These are phyloP conservation scores for Odontocolon sp. DNA, from an alignment of 2,888 invertebrate genomes.

Conservation along the genomic window DNA sequence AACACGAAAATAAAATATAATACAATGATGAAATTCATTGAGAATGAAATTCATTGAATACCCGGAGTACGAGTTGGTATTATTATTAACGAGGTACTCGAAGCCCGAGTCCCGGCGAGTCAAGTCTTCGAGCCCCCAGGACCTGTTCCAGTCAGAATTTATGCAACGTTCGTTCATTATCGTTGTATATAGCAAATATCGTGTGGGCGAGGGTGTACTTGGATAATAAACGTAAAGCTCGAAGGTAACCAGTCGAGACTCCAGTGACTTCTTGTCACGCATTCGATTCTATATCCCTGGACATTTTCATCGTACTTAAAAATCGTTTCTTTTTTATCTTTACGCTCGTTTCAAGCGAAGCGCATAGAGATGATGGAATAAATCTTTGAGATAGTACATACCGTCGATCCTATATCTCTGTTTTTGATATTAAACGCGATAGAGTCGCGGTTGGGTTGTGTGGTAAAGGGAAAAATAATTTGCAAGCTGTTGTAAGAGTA, in stretches of 20 bases:
- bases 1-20: background rate
- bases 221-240: conserved; percentile 14
- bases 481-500: background rate
- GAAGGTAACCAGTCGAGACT: conserved; percentile 3
- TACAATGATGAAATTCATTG: conserved; percentile 55
- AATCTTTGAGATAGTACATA: background rate
- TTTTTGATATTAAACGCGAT: background rate
- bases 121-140: conserved; percentile 1
- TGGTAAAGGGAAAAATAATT: conserved; percentile 19
- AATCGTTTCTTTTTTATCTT: background rate
- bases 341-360: background rate
- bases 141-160: conserved; percentile 53
- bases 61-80: background rate
- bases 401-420: background rate
- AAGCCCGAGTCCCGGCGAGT: conserved; percentile 57
- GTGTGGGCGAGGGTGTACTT: conserved; percentile 55
- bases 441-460: background rate
- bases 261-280: background rate
- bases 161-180: conserved; percentile 62
- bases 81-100: conserved; percentile 60
- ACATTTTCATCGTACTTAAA: background rate
- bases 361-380: too few species aligned
- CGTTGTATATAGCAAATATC: conserved; percentile 59
- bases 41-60: conserved; percentile 30
- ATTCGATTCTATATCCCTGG: background rate